Evolutionary conservation across 2,113 vertebrate species (phyloP).

Genomic region (Aramus guarauna): DNA sequence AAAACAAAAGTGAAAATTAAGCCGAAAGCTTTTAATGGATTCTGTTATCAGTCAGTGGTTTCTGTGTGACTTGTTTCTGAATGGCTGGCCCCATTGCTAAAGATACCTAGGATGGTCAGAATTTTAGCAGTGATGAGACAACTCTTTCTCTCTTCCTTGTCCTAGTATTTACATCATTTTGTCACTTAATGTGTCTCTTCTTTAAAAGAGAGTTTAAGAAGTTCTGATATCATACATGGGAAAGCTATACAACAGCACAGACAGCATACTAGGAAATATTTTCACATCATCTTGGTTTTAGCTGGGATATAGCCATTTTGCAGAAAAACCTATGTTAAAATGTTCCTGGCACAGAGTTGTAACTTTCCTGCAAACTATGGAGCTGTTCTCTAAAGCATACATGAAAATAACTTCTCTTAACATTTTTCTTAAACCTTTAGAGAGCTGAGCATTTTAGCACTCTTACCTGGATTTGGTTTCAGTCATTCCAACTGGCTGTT

Average conservation of each 20-base stretch:
- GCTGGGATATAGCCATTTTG: not conserved
- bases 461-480: conserved; percentile 72
- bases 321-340: not conserved
- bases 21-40: not conserved
- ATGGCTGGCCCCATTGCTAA: not conserved
- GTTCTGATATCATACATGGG: not conserved
- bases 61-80: not conserved
- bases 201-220: not conserved
- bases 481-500: not conserved
- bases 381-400: not conserved
- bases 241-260: not conserved
- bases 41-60: not conserved
- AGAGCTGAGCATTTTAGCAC: conserved; percentile 67
- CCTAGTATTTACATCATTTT: not conserved
- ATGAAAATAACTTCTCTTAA: not conserved
- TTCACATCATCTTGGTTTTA: not conserved
- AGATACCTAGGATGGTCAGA: not conserved
- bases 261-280: not conserved
- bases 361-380: not conserved
- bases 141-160: not conserved
- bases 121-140: not conserved
- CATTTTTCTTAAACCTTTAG: conserved; percentile 9
- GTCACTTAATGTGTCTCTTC: not conserved
- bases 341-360: not conserved
- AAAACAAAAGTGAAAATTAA: not conserved